These are phyloP conservation scores for Cyprinodon variegatus DNA, from an alignment of 2,113 vertebrate species.

Conservation along the genomic window DNA sequence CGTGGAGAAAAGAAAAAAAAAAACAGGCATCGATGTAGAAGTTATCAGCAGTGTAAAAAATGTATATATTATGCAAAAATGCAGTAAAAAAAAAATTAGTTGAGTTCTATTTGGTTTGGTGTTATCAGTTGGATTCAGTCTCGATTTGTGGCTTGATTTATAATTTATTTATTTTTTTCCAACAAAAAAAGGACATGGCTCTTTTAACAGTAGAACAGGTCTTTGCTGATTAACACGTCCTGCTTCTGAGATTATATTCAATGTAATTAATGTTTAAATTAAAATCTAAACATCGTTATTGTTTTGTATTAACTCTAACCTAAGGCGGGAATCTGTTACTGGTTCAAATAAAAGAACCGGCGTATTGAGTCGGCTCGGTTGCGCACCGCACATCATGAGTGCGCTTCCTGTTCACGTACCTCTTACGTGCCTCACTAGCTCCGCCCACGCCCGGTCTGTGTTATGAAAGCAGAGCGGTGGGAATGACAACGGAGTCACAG, in stretches of 20 bases:
- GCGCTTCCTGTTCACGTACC: slow-evolving; percentile 1
- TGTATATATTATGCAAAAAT: too few relatives aligned
- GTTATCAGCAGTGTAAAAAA: too few relatives aligned
- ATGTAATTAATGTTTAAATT: not conserved
- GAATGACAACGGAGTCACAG: not conserved
- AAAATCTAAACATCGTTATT: not conserved
- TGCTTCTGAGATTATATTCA: not conserved
- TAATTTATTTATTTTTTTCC: too few relatives aligned
- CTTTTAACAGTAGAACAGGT: not conserved
- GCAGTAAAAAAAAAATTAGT: too few relatives aligned
- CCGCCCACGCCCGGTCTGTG: slow-evolving; percentile 23
- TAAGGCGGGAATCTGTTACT: not conserved
- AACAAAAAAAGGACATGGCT: not conserved
- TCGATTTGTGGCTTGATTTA: too few relatives aligned
- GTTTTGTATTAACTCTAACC: not conserved
- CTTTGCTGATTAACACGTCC: not conserved
- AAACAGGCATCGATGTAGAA: too few relatives aligned
- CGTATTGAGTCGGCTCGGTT: not conserved
- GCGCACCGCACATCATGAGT: not conserved
- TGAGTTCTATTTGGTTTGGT: too few relatives aligned
- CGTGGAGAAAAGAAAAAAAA: too few relatives aligned
- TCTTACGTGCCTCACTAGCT: slow-evolving; percentile 5
- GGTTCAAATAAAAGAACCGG: not conserved
- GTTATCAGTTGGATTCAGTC: too few relatives aligned
- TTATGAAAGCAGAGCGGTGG: slow-evolving; percentile 43